Evolutionary conservation across 2,113 vertebrate species (phyloP).

Genomic region (Dicaeum eximium): DNA sequence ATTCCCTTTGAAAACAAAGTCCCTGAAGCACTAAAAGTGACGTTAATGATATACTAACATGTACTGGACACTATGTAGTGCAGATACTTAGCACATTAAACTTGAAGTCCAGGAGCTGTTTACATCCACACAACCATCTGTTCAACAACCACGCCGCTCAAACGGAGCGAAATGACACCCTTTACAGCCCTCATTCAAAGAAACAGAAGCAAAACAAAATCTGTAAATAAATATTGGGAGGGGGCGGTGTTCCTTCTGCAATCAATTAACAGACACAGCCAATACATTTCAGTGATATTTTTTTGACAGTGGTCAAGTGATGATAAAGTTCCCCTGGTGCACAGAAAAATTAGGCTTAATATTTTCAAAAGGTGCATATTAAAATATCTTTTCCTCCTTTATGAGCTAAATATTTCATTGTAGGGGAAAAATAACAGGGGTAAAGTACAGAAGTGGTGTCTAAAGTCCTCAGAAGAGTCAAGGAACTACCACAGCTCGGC

Average conservation of each 20-base stretch:
- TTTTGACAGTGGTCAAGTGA: neutral
- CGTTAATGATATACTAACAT: neutral
- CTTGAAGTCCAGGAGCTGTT: neutral
- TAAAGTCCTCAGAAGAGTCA: neutral
- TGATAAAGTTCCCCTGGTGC: neutral
- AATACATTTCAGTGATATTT: neutral
- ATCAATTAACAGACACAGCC: neutral
- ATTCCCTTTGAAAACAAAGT: neutral
- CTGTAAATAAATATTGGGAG: neutral
- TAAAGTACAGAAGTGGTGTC: neutral
- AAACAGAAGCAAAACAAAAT: neutral
- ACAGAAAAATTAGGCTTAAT: neutral
- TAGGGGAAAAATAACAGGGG: neutral
- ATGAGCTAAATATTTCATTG: neutral
- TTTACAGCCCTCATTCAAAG: neutral
- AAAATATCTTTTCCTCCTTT: neutral
- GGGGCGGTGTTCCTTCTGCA: neutral
- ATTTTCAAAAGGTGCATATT: neutral
- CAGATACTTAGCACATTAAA: neutral
- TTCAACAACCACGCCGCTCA: neutral
- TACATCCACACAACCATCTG: neutral
- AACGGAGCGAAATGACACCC: neutral
- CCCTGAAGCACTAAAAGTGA: neutral
- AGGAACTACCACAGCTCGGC: neutral
- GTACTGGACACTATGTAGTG: neutral